Evolutionary conservation across 2,797 vertebrate genomes (phyloP).

Genomic region (Acropternis orthonyx): DNA sequence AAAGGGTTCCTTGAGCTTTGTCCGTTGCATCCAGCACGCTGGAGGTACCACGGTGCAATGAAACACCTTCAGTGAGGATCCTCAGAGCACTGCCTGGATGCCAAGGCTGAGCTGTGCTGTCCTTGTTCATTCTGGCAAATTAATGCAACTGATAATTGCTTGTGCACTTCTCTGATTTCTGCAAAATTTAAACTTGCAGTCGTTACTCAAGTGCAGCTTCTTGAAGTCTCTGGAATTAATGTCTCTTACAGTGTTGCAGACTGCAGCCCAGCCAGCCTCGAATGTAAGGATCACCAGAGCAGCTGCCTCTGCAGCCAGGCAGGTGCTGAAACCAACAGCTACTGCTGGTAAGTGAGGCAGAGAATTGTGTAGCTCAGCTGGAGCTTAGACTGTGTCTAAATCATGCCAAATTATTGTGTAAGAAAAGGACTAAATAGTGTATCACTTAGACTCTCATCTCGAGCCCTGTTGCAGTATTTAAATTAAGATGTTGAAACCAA

Average conservation of each 20-base stretch:
- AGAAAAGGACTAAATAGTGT: background rate
- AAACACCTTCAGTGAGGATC: background rate
- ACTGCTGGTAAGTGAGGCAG: conserved; percentile 24
- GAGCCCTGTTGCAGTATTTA: background rate
- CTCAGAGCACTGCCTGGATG: background rate
- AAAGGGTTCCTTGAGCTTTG: background rate
- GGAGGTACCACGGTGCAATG: background rate
- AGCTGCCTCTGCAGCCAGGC: conserved; percentile 31
- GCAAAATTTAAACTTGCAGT: background rate
- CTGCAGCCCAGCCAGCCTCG: background rate
- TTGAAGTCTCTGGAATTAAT: background rate
- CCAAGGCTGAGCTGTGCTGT: background rate
- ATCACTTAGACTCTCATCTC: background rate
- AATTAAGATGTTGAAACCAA: background rate
- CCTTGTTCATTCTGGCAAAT: background rate
- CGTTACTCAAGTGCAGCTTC: background rate
- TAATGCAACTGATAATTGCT: background rate
- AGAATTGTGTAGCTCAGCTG: background rate
- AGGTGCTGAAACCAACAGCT: background rate
- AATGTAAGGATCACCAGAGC: conserved; percentile 55
- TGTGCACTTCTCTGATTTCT: background rate
- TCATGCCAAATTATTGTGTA: background rate
- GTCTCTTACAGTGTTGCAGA: conserved; percentile 24
- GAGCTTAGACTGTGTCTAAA: background rate
- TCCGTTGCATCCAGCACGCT: background rate